Evolutionary conservation across 2,113 vertebrate genomes (phyloP).

Genomic region (Dermatemys mawii): DNA sequence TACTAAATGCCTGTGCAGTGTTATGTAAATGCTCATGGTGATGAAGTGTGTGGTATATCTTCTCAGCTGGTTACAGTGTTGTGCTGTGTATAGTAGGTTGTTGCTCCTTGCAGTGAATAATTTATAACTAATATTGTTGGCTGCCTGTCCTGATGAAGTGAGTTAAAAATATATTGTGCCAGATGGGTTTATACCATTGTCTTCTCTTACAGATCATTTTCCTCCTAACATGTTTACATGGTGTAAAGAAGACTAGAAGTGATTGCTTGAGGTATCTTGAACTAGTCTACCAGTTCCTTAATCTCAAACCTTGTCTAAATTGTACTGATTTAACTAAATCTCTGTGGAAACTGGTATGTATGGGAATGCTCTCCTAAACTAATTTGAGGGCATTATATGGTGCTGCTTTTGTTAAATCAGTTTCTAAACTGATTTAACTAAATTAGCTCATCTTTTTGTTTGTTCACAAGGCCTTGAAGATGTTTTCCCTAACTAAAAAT

Average conservation of each 20-base stretch:
- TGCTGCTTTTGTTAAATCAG: not conserved
- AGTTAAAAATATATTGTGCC: not conserved
- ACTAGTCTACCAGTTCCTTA: constrained; percentile 28
- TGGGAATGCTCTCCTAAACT: constrained; percentile 15
- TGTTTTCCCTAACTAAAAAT: constrained; percentile 13
- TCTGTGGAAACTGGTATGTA: not conserved
- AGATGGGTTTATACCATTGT: not conserved
- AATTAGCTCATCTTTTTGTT: not conserved
- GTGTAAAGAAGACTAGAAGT: not conserved
- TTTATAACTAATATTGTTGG: not conserved
- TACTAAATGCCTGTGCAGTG: not conserved
- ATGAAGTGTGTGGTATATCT: constrained; percentile 13
- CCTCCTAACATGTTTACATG: not conserved
- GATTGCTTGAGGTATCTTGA: constrained; percentile 17
- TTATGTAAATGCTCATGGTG: constrained; percentile 31
- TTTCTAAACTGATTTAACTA: not conserved
- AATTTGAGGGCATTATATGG: not conserved
- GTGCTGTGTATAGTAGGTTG: not conserved
- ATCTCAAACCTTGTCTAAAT: constrained; percentile 2
- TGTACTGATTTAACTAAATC: not conserved
- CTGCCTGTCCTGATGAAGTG: not conserved
- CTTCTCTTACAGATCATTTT: not conserved
- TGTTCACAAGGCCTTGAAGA: not conserved
- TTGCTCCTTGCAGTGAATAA: constrained; percentile 12
- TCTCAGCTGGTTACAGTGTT: constrained; percentile 19